A percentile compares a stretch with the other conserved stretches of the same genome.
Conservation (phyloP, 2,888 invertebrate species). For the Dastarcus helophoroides region DNA sequence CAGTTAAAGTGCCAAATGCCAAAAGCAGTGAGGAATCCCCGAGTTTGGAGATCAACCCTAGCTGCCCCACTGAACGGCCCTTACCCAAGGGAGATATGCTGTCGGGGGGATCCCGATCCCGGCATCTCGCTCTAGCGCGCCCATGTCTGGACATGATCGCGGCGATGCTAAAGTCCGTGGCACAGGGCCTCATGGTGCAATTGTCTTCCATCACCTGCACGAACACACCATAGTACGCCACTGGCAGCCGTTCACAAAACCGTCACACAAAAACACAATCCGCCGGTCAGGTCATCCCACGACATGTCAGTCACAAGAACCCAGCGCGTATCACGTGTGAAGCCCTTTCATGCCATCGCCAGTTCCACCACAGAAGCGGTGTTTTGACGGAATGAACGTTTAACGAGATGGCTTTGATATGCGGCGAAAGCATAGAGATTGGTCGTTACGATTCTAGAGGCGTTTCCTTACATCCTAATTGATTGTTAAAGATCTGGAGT, state of each 20-base stretch:
- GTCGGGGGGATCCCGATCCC: constrained; percentile 32
- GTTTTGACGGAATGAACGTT: constrained; percentile 40
- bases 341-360: too few relatives aligned
- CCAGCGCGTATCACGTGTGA: too few relatives aligned
- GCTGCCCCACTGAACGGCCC: too few relatives aligned
- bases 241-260: constrained; percentile 3
- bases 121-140: constrained; percentile 47
- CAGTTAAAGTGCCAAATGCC: too few relatives aligned
- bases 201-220: constrained; percentile 47
- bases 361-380: constrained; percentile 35
- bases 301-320: too few relatives aligned
- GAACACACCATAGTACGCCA: constrained; percentile 23
- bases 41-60: too few relatives aligned
- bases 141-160: constrained; percentile 82
- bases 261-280: constrained; percentile 11
- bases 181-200: constrained; percentile 64
- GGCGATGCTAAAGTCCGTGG: constrained; percentile 92
- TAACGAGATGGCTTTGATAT: constrained; percentile 32
- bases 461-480: constrained; percentile 46
- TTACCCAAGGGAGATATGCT: constrained; percentile 35
- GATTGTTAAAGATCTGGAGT: constrained; percentile 31
- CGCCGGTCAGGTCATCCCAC: constrained; percentile 11
- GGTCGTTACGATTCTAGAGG: constrained; percentile 39
- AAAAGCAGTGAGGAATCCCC: too few relatives aligned
- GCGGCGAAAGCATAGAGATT: constrained; percentile 38